Evolutionary conservation across 1,140 invertebrate species (phyloP).

Genomic region (Branchinecta lindahli): DNA sequence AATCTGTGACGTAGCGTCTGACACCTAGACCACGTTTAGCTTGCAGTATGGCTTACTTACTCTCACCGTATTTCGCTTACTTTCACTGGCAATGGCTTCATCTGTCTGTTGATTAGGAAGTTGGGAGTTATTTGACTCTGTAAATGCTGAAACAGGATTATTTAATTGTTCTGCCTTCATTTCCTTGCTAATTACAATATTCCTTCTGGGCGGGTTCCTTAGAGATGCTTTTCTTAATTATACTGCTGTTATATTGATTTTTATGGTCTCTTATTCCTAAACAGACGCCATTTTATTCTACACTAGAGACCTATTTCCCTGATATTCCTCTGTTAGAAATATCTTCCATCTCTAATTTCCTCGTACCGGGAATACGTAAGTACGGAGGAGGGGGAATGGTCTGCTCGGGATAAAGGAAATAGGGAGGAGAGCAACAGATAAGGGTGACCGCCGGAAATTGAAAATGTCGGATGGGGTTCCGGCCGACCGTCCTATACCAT

Average conservation of each 20-base stretch:
- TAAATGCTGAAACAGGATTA: too few relatives aligned
- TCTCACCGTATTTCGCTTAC: too few relatives aligned
- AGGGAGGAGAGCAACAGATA: background rate
- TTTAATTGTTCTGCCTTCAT: too few relatives aligned
- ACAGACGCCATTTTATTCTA: constrained; percentile 7
- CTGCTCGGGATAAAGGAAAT: background rate
- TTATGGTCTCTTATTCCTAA: constrained; percentile 11
- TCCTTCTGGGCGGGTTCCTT: background rate
- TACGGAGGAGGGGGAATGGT: background rate
- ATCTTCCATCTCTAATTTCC: constrained; percentile 11
- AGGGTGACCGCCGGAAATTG: background rate
- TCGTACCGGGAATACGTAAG: background rate
- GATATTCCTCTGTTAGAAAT: constrained; percentile 8
- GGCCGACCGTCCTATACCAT: too few relatives aligned
- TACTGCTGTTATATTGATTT: constrained; percentile 11
- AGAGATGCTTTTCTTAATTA: constrained; percentile 3
- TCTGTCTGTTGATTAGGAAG: too few relatives aligned
- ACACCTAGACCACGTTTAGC: too few relatives aligned
- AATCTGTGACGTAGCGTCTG: too few relatives aligned
- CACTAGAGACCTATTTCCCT: background rate
- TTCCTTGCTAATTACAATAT: too few relatives aligned
- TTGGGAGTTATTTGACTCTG: too few relatives aligned
- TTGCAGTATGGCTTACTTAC: too few relatives aligned
- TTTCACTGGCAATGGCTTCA: too few relatives aligned
- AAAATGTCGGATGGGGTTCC: background rate